Conservation (phyloP, 2,888 invertebrate species). For the Andrena bucephala region DNA sequence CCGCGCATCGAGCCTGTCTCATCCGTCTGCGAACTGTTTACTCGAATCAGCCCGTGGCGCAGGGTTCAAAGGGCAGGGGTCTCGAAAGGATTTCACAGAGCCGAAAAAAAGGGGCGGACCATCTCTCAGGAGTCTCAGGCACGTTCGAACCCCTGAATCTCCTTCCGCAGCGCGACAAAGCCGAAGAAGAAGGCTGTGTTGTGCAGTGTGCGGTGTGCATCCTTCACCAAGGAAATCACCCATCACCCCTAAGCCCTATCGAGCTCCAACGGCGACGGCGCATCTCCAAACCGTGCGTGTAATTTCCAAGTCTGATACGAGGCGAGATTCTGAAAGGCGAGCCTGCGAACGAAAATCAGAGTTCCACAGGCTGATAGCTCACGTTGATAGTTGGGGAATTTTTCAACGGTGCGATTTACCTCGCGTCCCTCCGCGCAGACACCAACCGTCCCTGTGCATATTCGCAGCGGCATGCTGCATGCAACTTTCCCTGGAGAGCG, state of each 20-base stretch:
- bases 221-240: constrained; percentile 25
- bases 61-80: not conserved
- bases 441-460: not conserved
- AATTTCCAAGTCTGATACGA: constrained; percentile 1
- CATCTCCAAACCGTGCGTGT: not conserved
- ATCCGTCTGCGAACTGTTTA: not conserved
- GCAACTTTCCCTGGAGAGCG: constrained; percentile 3
- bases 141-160: constrained; percentile 13
- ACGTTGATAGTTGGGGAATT: no score
- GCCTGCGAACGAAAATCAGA: not conserved
- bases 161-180: not conserved
- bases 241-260: constrained; percentile 22
- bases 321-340: not conserved
- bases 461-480: not conserved
- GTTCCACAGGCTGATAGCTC: not conserved
- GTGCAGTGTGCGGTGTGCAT: not conserved
- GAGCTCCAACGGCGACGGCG: not conserved
- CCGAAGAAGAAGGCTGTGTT: not conserved
- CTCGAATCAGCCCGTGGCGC: not conserved
- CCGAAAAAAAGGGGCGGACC: not conserved
- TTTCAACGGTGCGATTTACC: not conserved
- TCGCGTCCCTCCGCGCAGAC: not conserved
- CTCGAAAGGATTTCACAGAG: not conserved
- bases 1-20: not conserved
- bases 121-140: not conserved